phyloP scores from a whole-genome alignment of 2,888 invertebrate species.

The Peribatodes rhomboidaria region DNA sequence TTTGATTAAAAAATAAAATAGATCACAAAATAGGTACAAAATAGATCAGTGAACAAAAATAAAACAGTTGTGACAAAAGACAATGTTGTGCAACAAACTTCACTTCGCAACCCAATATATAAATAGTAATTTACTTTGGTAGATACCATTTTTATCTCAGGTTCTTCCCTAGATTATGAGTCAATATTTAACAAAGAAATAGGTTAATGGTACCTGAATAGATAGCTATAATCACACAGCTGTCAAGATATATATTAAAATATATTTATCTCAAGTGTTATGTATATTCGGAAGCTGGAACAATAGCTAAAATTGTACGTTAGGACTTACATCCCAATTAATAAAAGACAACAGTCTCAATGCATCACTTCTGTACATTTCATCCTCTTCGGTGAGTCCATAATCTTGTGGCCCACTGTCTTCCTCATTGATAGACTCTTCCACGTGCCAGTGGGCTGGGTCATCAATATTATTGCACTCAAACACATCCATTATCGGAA shows the following conservation, averaged over 20 bases:
- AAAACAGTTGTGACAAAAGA: background rate
- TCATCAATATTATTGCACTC: conserved; percentile 56
- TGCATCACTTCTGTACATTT: conserved; percentile 85
- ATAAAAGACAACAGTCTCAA: conserved; percentile 89
- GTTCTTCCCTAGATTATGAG: background rate
- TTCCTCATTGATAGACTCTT: conserved; percentile 56
- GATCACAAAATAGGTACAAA: too few species aligned
- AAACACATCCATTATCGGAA: conserved; percentile 80
- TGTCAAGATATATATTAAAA: background rate
- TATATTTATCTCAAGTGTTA: background rate
- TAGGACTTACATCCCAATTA: conserved; percentile 90
- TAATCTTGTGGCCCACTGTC: conserved; percentile 62
- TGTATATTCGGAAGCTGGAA: background rate
- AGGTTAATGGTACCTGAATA: background rate
- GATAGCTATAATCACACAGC: background rate
- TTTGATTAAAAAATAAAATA: too few species aligned
- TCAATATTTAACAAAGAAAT: background rate
- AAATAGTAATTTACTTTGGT: background rate
- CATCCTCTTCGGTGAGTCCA: conserved; percentile 71
- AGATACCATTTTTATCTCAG: background rate
- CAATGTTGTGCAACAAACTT: background rate
- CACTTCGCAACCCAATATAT: background rate
- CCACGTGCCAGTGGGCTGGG: conserved; percentile 52
- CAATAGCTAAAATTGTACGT: conserved; percentile 22
- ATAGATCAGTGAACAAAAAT: background rate